Evolutionary conservation across 1,140 invertebrate genomes (phyloP).

Genomic region (Ctenoplectra terminalis): DNA sequence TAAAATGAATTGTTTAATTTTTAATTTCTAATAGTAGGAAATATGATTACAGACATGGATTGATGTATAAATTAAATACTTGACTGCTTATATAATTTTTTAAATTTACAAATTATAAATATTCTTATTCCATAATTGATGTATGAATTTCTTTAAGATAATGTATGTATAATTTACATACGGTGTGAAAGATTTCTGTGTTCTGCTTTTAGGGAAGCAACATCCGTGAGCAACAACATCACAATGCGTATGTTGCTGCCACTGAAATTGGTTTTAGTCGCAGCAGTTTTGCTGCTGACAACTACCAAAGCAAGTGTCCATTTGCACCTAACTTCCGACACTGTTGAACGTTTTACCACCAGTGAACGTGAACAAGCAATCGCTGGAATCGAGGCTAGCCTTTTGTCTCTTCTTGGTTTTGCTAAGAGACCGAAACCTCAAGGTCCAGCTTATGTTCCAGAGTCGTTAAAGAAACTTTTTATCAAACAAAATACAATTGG

Average conservation of each 20-base stretch:
- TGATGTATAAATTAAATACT: too few relatives aligned
- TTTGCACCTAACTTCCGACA: slow-evolving; percentile 45
- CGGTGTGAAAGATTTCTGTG: slow-evolving; percentile 19
- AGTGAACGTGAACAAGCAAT: slow-evolving; percentile 71
- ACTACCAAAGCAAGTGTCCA: slow-evolving; percentile 69
- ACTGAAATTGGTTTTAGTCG: slow-evolving; percentile 81
- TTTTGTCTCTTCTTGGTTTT: slow-evolving; percentile 90
- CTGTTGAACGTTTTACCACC: slow-evolving; percentile 41
- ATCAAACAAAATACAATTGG: slow-evolving; percentile 85
- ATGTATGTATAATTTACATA: background rate
- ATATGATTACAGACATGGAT: too few relatives aligned
- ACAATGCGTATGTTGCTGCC: slow-evolving; percentile 82
- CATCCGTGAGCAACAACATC: slow-evolving; percentile 79
- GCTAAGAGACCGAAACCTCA: slow-evolving; percentile 84
- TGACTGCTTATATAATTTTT: too few relatives aligned
- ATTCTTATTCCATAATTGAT: background rate
- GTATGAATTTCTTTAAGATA: background rate
- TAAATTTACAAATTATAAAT: too few relatives aligned
- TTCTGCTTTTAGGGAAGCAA: slow-evolving; percentile 76
- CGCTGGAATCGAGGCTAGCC: slow-evolving; percentile 86
- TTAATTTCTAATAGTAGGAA: background rate
- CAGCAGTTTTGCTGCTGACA: slow-evolving; percentile 79
- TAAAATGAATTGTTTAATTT: background rate
- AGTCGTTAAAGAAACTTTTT: slow-evolving; percentile 91
- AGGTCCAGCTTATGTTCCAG: slow-evolving; percentile 85